phyloP scores from a whole-genome alignment of 2,113 vertebrate species.

The Phoxinus phoxinus region DNA sequence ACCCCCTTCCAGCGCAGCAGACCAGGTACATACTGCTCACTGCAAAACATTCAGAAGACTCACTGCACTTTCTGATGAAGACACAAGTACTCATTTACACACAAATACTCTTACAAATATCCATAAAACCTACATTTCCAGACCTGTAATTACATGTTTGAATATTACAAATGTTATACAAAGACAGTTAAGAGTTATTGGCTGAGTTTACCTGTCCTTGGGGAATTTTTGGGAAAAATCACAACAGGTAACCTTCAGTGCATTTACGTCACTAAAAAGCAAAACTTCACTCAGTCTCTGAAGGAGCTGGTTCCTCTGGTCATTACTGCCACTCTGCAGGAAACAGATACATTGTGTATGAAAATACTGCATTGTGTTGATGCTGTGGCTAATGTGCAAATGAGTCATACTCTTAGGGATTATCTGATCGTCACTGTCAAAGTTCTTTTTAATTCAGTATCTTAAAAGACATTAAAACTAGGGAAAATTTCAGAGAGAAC shows the following conservation, averaged over 20 bases:
- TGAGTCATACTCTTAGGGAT: neutral
- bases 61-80: neutral
- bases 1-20: conserved; percentile 65
- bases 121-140: neutral
- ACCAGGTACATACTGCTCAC: conserved; percentile 40
- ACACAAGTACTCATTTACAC: neutral
- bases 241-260: conserved; percentile 47
- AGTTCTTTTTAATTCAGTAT: neutral
- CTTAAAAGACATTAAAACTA: neutral
- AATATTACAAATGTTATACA: neutral
- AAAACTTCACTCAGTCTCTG: conserved; percentile 55
- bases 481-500: too few species aligned
- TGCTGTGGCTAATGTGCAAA: too few species aligned
- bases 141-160: neutral
- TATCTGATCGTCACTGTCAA: too few species aligned
- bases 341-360: conserved; percentile 2
- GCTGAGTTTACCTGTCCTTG: conserved; percentile 54
- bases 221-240: neutral
- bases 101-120: neutral
- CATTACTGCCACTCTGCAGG: conserved; percentile 58
- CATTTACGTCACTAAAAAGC: neutral
- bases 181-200: neutral
- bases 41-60: conserved; percentile 40
- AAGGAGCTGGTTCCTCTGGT: conserved; percentile 43
- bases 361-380: too few species aligned